phyloP scores from a whole-genome alignment of 1,140 invertebrate genomes.

The Drosophila setifemur region DNA sequence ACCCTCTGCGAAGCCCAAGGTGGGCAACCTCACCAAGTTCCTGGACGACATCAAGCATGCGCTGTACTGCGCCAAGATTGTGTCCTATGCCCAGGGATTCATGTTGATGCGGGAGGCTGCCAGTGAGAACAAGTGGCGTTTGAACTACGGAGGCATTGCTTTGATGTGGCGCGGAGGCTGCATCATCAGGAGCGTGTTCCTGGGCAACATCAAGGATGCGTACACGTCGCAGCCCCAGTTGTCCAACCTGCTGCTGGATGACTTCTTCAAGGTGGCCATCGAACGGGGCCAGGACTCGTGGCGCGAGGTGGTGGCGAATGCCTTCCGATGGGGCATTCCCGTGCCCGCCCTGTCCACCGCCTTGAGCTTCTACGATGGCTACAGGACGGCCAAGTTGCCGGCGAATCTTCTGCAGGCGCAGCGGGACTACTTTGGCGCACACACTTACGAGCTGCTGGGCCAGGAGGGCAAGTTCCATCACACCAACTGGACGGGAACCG shows the following conservation, averaged over 20 bases:
- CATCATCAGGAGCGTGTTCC: conserved; percentile 94
- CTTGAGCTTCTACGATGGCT: conserved; percentile 98
- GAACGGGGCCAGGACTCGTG: conserved; percentile 89
- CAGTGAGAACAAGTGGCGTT: conserved; percentile 94
- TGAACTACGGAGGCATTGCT: conserved; percentile 99
- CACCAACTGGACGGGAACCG: conserved; percentile 99
- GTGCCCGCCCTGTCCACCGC: conserved; percentile 96
- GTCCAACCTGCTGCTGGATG: conserved; percentile 95
- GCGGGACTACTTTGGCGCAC: conserved; percentile 99
- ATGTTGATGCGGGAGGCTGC: conserved; percentile 98
- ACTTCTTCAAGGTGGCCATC: conserved; percentile 96
- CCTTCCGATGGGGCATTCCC: conserved; percentile 92
- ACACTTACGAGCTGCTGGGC: conserved; percentile 96
- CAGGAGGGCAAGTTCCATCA: conserved; percentile 96
- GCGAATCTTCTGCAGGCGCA: conserved; percentile 98
- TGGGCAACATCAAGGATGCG: conserved; percentile 98
- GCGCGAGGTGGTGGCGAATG: conserved; percentile 87
- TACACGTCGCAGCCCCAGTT: conserved; percentile 96
- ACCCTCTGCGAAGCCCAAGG: conserved; percentile 84
- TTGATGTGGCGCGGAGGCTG: conserved; percentile 99
- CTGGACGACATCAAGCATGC: conserved; percentile 90
- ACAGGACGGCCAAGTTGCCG: conserved; percentile 90
- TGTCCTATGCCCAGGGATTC: conserved; percentile 99
- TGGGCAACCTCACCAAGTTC: conserved; percentile 91
- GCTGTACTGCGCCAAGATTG: conserved; percentile 98